Base-by-base conservation (phyloP, 2,113 vertebrate species). In the Grammomys dolichurus region DNA sequence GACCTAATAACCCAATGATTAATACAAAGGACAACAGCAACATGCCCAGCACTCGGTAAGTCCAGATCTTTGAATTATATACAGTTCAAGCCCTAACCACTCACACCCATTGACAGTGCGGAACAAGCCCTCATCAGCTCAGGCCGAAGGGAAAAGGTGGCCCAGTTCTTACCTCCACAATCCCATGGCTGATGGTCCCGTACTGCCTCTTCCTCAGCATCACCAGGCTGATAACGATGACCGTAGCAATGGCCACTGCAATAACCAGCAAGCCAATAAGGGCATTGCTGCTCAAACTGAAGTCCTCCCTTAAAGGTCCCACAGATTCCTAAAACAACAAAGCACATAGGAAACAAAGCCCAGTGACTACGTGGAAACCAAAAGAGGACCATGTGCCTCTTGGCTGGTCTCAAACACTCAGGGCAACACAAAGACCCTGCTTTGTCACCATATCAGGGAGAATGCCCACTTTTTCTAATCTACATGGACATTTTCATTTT, bases 161-260 rank as follows among this genome's bases (percentile, higher is more conserved):
- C 17, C 9, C 51, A n/a, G 33, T 31, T 36, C 99, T 99, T 96
- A 99, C 99, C 99, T 99, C 99, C 98, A 99, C 99, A 65, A 99
- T 99, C 63, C 99, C 99, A 3, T 99, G 99, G 97, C 99, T 99
- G 98, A 99, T 99, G 97, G 99, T 99, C 87, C 99, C 99, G 0
- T 99, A 99, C 94, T 99, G 99, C 97, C 99, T 99, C 99, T 99
- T 99, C 98, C 99, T 99, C 98, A 99, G 98, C 97, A 99, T 99
- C 98, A 99, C 99, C 98, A 99, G 98, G 97, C 99, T 99, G 98
- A 99, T 99, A 96, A 99, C 99, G 80, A 99, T 99, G 88, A 99
- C 99, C 0, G 99, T 99, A 81, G 99, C 99, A 97, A 99, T 99
- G 97, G 99, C 99, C 97, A 99, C 99, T 0, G 99, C 99, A 13